Evolutionary conservation across 1,140 invertebrate genomes (phyloP), one percentile per base, ranked within the genome.

Genomic region (Babylonia areolata): DNA sequence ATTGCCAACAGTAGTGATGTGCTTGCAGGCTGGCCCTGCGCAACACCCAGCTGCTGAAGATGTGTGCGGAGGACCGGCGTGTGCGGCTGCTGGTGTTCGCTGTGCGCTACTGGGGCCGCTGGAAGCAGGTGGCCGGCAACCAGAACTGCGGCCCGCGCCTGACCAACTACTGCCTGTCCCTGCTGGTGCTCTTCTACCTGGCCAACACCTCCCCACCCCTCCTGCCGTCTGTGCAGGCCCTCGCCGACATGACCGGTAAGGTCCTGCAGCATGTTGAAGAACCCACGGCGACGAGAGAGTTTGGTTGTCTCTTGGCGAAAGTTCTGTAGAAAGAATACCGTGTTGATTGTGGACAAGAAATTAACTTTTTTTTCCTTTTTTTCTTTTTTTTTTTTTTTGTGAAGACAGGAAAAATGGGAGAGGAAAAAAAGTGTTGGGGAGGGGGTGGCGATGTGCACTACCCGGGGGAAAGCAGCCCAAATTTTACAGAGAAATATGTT

Each of bases 101-200:
- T 5, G 85, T 93, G 5, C 86, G 92, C 11, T 91, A 92, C 84
- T 93, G 92, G 92, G 92, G 90, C 46, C 90, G 89, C 79, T 23
- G 87, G 15, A 88, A 90, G 82, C 87, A 89, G 31, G 33, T 93
- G 5, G 87, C 91, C 0, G 91, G 91, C 6, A 88, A 91, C 81
- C 71, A 78, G 12, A 87, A 85, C 35, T 81, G 86, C 9, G 89
- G 88, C 1, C 84, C 88, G 5, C 85, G 86, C 15, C 85, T 93
- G 64, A 89, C 90, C 2, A 92, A 90, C 86, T 93, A 93, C 75
- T 89, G 92, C 23, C 85, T 93, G 35, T 91, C 90, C 3, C 84
- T 91, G 58, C 84, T 92, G 71, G 89, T 92, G 12, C 58, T 92
- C 0, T 92, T 89, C 51, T 92, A 89, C 75, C 85, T 93, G 42